Base-by-base conservation (phyloP, 2,888 invertebrate species). In the Campaea margaritaria region DNA sequence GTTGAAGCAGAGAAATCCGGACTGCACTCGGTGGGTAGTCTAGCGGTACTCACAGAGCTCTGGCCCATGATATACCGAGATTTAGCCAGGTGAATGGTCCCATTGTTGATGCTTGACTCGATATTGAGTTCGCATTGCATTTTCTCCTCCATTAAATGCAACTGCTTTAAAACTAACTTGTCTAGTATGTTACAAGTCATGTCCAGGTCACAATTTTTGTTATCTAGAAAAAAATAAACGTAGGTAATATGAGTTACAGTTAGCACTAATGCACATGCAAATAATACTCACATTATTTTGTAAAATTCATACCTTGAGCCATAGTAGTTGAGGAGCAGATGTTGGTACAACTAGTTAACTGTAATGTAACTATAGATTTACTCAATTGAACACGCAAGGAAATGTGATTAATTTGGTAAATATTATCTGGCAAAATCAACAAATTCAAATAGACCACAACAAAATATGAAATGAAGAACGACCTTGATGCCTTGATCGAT, bases 21-120 rank as follows among this genome's bases (percentile, higher is more conserved):
- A 70, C 94, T 94, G 64, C 93, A 93, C 76, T 96, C 95, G 0
- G 95, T 94, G 1, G 96, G 96, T 42, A 97, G 89, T 75, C 96
- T 95, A 11, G 96, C 87, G 13, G 93, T 86, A 56, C 96, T 95
- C 7, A 97, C 95, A 9, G 94, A 94, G 69, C 94, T 95, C 59
- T 95, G 95, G 0, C 97, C 97, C 91, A 96, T 94, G 48, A 97
- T 96, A 72, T 97, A 96, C 50, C 96, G 93, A 9, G 91, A 85
- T 59, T 97, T 97, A 0, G 97, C 97, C 46, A 97, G 83, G 70
- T 96, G 94, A 44, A 95, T 93, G 78, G 95, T 95, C 0, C 96
- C 97, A 70, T 94, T 94, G 54, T 95, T 94, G 70, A 95, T 94
- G 47, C 93, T 87, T 10, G 93, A 93, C 85, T 97, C 96, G 57